Percentiles rank a stretch among this genome's conserved stretches.
These are phyloP conservation scores for Chaetogeoica ovagalla DNA, from an alignment of 2,888 invertebrate species.

Conservation along the genomic window DNA sequence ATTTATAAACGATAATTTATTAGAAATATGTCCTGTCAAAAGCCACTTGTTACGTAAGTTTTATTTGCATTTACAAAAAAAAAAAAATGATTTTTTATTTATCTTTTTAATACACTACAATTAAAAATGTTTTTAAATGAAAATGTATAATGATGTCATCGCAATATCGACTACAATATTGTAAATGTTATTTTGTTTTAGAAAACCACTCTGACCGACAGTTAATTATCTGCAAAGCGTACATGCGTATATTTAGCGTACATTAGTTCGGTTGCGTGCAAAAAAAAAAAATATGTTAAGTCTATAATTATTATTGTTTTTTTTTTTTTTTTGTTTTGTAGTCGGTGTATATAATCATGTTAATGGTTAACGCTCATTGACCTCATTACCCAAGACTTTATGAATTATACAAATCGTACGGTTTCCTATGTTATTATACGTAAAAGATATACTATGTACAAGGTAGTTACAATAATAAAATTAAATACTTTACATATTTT, in stretches of 20 bases:
- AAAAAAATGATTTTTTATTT: too few relatives aligned
- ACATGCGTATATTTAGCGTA: background rate
- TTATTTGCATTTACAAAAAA: too few relatives aligned
- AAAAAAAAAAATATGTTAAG: conserved; percentile 36
- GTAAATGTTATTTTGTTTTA: background rate
- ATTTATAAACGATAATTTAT: too few relatives aligned
- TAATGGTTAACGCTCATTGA: conserved; percentile 48
- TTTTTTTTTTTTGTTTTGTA: too few relatives aligned
- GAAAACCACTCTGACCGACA: background rate
- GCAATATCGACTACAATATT: background rate
- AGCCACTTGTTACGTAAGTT: too few relatives aligned
- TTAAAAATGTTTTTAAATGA: background rate
- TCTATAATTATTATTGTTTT: conserved; percentile 47
- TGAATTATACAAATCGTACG: conserved; percentile 6
- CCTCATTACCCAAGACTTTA: conserved; percentile 25
- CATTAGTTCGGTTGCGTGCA: conserved; percentile 38
- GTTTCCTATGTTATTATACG: background rate
- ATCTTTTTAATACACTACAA: too few relatives aligned
- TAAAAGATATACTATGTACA: background rate
- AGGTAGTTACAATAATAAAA: background rate
- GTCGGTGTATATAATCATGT: conserved; percentile 44
- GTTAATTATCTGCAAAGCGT: conserved; percentile 18
- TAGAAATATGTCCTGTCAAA: too few relatives aligned
- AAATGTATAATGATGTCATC: background rate
- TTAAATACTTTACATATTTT: background rate